phyloP scores from a whole-genome alignment of 2,113 vertebrate genomes.

The Ceyx margarethae region DNA sequence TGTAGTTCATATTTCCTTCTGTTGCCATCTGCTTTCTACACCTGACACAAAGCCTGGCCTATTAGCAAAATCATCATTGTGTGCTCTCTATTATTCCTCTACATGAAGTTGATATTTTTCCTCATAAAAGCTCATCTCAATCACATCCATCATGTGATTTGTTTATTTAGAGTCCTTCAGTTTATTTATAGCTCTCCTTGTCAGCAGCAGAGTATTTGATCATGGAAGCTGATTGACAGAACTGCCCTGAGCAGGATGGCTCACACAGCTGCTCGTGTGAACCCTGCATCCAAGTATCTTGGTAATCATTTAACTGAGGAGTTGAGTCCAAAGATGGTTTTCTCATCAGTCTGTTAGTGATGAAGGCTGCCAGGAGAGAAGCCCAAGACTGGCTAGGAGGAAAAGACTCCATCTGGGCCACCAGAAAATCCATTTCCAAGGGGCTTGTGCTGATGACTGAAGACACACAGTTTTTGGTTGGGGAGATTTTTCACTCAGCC shows the following conservation, averaged over 20 bases:
- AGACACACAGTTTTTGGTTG: not conserved
- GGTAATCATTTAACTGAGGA: not conserved
- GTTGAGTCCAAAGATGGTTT: not conserved
- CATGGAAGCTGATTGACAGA: slow-evolving; percentile 15
- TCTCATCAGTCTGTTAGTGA: not conserved
- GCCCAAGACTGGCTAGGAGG: not conserved
- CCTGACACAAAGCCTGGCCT: not conserved
- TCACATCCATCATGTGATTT: not conserved
- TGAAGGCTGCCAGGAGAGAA: not conserved
- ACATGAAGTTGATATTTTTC: not conserved
- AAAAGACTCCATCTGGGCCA: not conserved
- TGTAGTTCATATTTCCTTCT: not conserved
- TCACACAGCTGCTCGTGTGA: not conserved
- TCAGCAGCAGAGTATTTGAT: slow-evolving; percentile 28
- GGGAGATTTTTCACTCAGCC: not conserved
- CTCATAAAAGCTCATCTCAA: not conserved
- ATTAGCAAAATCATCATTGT: not conserved
- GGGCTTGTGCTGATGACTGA: not conserved
- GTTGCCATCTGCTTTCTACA: slow-evolving; percentile 1
- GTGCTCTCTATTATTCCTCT: not conserved
- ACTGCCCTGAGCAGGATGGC: not conserved
- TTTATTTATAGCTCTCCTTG: slow-evolving; percentile 57
- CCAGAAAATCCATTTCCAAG: not conserved
- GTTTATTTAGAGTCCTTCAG: slow-evolving; percentile 15
- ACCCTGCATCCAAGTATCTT: not conserved